phyloP scores from a whole-genome alignment of 2,797 vertebrate genomes.

The Selene dorsalis region DNA sequence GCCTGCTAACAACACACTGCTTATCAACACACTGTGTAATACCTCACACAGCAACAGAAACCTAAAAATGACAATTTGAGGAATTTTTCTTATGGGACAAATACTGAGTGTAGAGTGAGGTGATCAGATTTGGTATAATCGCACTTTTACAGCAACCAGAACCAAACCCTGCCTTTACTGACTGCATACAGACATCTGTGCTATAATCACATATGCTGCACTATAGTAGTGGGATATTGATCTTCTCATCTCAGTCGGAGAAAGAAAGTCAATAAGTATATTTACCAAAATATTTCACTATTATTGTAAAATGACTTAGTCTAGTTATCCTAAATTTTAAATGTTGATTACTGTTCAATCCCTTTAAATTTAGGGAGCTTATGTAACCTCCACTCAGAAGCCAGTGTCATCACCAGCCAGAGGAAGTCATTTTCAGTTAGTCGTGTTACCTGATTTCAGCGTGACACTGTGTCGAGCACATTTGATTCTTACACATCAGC shows the following conservation, averaged over 20 bases:
- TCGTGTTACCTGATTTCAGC: conserved; percentile 19
- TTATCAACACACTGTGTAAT: background rate
- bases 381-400: background rate
- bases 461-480: background rate
- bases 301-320: background rate
- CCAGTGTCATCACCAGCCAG: background rate
- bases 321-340: background rate
- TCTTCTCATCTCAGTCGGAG: background rate
- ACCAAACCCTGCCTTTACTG: background rate
- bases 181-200: background rate
- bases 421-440: background rate
- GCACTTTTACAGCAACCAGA: background rate
- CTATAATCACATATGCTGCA: background rate
- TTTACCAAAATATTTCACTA: background rate
- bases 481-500: conserved; percentile 28
- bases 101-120: background rate
- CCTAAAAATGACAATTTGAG: background rate
- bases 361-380: background rate
- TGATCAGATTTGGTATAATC: background rate
- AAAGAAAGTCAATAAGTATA: background rate
- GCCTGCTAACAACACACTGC: background rate
- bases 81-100: background rate
- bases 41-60: background rate
- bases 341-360: background rate
- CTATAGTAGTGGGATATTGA: background rate